Base-by-base conservation (phyloP, 2,888 invertebrate genomes). In the Xestia ashworthii region DNA sequence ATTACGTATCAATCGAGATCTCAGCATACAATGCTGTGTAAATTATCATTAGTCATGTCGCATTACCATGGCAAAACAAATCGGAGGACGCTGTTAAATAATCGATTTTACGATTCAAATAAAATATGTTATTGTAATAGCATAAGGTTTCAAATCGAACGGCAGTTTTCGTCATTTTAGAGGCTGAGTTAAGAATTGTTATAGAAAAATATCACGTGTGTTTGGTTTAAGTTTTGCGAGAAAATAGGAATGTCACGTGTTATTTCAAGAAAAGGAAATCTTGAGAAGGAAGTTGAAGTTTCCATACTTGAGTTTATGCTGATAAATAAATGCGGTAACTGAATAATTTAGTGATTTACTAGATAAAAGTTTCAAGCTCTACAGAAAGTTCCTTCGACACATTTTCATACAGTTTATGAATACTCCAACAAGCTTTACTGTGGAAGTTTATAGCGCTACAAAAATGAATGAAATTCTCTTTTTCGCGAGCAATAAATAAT, bases 11-110 rank as follows among this genome's bases (percentile, higher is more conserved):
- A 74, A 81, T 72, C 50, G 73, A 81, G 70, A 79, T 79, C 74
- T 74, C 16, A 5, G 50, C 65, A 75, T 71, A 87, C 85, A 88
- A 83, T 83, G 70, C 72, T 83, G 81, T 87, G 84, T 85, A 83
- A 87, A 74, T 83, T 74, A 72, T 68, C 67, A 77, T 86, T 85
- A 84, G 83, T 77, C 81, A 86, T 80, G 79, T 76, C 66, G 74
- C 73, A 81, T 83, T 74, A 80, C 64, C 70, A 79, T 72, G 69
- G 75, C 74, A 72, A 78, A 83, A 85, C 83, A 82, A 82, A 87
- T 87, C 80, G 22, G 65, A 41, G 44, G 41, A 69, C 76, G 50
- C 19, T 80, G 68, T 80, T 46, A 65, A 77, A 71, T 78, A 88
- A 87, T 85, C 80, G 78, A 82, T 81, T 80, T 74, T 75, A 44